Evolutionary conservation across 1,140 invertebrate genomes (phyloP).

Genomic region (Vanessa atalanta): DNA sequence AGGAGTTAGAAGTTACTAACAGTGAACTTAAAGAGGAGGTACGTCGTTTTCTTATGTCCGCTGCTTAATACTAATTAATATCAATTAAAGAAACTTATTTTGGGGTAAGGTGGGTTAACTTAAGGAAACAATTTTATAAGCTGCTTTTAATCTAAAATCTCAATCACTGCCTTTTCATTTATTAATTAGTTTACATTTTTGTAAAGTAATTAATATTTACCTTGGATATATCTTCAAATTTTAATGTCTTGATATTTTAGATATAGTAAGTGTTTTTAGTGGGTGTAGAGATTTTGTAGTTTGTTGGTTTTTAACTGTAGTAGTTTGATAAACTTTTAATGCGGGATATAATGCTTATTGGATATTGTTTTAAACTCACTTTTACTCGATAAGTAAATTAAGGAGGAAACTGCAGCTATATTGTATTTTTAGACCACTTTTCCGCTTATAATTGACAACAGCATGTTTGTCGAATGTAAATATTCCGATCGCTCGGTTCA

Average conservation of each 20-base stretch:
- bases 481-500: slow-evolving; percentile 44
- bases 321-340: slow-evolving; percentile 25
- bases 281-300: slow-evolving; percentile 31
- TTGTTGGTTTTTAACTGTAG: slow-evolving; percentile 37
- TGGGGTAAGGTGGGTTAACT: not conserved
- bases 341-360: not conserved
- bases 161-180: no score
- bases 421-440: not conserved
- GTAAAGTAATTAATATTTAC: no score
- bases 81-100: not conserved
- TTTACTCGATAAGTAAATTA: not conserved
- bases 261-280: slow-evolving; percentile 17
- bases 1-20: slow-evolving; percentile 82
- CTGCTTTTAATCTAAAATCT: no score
- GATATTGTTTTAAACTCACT: not conserved
- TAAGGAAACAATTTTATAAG: no score
- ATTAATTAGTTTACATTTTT: no score
- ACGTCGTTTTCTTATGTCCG: slow-evolving; percentile 32
- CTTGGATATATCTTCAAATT: not conserved
- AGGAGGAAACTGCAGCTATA: not conserved
- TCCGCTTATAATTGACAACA: slow-evolving; percentile 14
- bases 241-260: not conserved
- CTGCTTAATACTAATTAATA: not conserved
- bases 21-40: slow-evolving; percentile 83
- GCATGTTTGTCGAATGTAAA: slow-evolving; percentile 14